phyloP scores from a whole-genome alignment of 1,140 invertebrate genomes.

The Paracyclopina nana region DNA sequence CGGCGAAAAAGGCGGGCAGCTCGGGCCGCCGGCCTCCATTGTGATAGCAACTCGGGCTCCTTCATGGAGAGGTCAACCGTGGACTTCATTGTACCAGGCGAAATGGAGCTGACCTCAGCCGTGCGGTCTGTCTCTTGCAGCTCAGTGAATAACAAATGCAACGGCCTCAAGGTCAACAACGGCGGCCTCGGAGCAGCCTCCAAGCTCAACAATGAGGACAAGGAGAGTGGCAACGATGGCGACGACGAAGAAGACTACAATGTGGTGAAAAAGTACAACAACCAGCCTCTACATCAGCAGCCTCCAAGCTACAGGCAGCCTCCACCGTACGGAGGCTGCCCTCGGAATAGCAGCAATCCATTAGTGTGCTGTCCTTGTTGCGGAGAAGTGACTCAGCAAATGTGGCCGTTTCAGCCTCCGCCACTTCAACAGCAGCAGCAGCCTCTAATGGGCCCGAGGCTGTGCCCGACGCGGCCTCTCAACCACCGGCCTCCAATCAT shows the following conservation, averaged over 20 bases:
- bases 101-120: slow-evolving; percentile 15
- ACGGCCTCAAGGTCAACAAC: background rate
- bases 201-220: background rate
- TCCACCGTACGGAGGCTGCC: background rate
- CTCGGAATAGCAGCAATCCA: background rate
- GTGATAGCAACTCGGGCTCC: slow-evolving; percentile 13
- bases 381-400: background rate
- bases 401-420: background rate
- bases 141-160: background rate
- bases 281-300: background rate
- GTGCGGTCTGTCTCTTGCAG: slow-evolving; percentile 10
- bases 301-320: background rate
- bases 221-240: background rate
- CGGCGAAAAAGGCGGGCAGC: background rate
- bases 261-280: background rate
- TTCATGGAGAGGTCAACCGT: slow-evolving; percentile 14
- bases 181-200: background rate
- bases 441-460: background rate
- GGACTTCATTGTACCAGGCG: slow-evolving; percentile 15
- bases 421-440: background rate
- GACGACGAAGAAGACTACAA: slow-evolving; percentile 1
- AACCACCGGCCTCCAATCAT: slow-evolving; percentile 2
- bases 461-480: background rate
- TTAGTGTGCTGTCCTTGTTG: background rate
- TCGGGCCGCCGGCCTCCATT: slow-evolving; percentile 2